Base-by-base conservation (phyloP, 92 coral and sea anemone species). In the Umimayanthus chanpuru region DNA sequence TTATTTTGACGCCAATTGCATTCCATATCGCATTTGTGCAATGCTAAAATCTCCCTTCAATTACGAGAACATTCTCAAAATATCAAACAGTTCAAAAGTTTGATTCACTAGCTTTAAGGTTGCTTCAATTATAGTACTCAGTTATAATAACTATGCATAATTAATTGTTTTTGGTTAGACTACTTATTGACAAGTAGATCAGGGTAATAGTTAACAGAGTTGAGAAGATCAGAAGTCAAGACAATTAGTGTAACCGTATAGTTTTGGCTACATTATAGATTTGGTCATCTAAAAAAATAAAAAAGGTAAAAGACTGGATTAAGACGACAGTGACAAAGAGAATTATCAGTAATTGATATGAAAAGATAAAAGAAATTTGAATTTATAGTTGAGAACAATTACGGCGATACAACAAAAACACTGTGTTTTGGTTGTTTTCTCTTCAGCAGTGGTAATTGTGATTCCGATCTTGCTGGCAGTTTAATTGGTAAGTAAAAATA, bases 141-240 rank as follows among this genome's bases (percentile, higher is more conserved):
- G 86, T 66, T 80, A 80, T 53, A 29, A 1, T 66, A n/a, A 38
- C 55, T 44, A 83, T 83, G 18, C 39, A 70, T 83, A 83, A 83
- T 83, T 68, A 3, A 83, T 70, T 47, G 3, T 39, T 67, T 70
- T 28, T 28, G 64, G 66, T 70, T 21, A 83, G 67, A 72, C 73
- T 41, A 30, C 66, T 58, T 12, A 30, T 70, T 28, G 65, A 49
- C 43, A n/a, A 2, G 16, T 0, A 16, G 44, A 68, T 23, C 58
- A 29, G 15, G 25, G 36, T 82, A 5, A 26, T 30, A 12, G 18
- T 14, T 40, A 16, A 41, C 9, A 26, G 73, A n/a, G 29, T 49
- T 44, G 25, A 36, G 41, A 70, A 47, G 5, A 81, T 65, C 49
- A 58, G 26, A 81, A 58, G 78, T 67, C 64, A 81, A 81, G 25